A percentile compares a stretch with the other conserved stretches of the same genome.
Conservation (phyloP, 2,797 vertebrate genomes). For the Psittacula echo region DNA sequence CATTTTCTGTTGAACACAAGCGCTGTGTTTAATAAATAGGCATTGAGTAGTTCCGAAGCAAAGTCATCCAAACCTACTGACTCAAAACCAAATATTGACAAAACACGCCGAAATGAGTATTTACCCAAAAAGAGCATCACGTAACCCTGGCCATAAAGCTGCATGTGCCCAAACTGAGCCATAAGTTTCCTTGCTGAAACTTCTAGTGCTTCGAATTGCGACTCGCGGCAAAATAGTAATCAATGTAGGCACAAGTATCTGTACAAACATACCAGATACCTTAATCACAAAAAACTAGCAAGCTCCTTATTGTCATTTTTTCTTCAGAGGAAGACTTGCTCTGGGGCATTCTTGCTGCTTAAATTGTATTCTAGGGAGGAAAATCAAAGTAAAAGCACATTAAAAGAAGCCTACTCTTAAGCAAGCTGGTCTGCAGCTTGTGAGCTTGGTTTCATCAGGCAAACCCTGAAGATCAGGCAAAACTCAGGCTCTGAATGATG, state of each 20-base stretch:
- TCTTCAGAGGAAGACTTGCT: background rate
- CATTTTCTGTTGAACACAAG: slow-evolving; percentile 10
- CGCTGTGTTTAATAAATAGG: background rate
- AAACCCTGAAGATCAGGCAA: background rate
- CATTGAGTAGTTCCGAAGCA: background rate
- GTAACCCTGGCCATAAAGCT: fast-evolving
- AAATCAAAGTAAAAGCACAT: background rate
- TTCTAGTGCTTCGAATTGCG: background rate
- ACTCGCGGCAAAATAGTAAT: background rate
- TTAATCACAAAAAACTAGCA: background rate
- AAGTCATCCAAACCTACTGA: background rate
- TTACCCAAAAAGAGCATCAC: background rate
- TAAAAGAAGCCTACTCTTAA: background rate
- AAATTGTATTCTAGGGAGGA: background rate
- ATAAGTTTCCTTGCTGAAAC: background rate
- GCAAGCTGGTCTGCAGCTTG: background rate
- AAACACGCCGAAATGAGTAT: background rate
- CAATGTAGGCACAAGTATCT: fast-evolving
- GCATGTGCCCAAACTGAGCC: background rate
- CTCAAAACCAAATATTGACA: background rate
- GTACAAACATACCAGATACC: background rate
- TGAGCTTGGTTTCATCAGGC: background rate
- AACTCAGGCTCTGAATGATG: background rate
- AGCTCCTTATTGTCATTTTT: background rate
- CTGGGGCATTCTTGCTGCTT: background rate